Evolutionary conservation across 1,140 invertebrate genomes (phyloP).

Genomic region (Drosophila miranda): DNA sequence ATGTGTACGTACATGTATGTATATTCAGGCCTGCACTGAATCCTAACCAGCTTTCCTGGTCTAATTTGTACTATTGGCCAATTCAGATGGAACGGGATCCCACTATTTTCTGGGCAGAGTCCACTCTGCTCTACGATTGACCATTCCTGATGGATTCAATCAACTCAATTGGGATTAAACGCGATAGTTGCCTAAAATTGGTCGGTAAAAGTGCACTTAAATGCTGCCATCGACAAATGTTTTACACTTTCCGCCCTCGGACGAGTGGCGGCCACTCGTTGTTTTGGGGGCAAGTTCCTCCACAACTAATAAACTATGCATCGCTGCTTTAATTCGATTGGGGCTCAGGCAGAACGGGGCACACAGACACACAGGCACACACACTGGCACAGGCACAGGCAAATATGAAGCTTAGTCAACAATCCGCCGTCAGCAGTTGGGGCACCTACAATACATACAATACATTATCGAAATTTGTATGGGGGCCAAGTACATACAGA

Average conservation of each 20-base stretch:
- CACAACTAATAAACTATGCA: constrained; percentile 57
- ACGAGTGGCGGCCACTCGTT: constrained; percentile 1
- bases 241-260: constrained; percentile 5
- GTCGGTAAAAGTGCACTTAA: constrained; percentile 17
- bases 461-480: constrained; percentile 56
- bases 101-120: too few species aligned
- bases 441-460: constrained; percentile 34
- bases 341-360: constrained; percentile 9
- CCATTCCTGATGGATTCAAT: constrained; percentile 5
- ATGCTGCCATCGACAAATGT: not conserved
- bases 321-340: constrained; percentile 52
- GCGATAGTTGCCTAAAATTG: constrained; percentile 2
- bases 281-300: constrained; percentile 31
- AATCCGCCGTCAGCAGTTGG: constrained; percentile 46
- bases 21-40: too few species aligned
- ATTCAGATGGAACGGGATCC: too few species aligned
- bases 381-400: constrained; percentile 9
- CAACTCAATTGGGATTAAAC: not conserved
- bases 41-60: too few species aligned
- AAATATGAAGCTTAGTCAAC: constrained; percentile 37
- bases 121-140: too few species aligned
- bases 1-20: too few species aligned
- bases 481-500: constrained; percentile 4
- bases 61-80: too few species aligned
- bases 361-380: constrained; percentile 7